phyloP scores from a whole-genome alignment of 30 jellyfish, hydroid and myxozoan genomes.

The Hydractinia echinata region DNA sequence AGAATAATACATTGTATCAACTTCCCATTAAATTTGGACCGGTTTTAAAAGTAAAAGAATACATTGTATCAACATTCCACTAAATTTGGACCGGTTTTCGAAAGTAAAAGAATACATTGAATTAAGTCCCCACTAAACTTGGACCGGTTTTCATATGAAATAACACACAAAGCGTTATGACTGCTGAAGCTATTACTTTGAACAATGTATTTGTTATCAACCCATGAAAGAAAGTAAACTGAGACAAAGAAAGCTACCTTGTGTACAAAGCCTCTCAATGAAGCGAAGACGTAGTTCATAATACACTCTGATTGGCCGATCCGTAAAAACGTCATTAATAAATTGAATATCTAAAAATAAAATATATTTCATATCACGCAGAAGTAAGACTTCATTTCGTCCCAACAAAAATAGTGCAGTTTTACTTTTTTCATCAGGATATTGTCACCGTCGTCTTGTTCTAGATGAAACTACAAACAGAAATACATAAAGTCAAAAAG shows the following conservation, averaged over 20 bases:
- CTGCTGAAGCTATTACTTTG: too few relatives aligned
- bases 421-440: slow-evolving; percentile 82
- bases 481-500: neutral
- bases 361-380: neutral
- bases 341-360: slow-evolving; percentile 66
- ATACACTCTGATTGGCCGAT: slow-evolving; percentile 74
- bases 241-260: slow-evolving; percentile 38
- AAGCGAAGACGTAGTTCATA: slow-evolving; percentile 83
- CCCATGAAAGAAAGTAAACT: neutral
- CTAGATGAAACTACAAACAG: slow-evolving; percentile 70
- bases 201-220: too few relatives aligned
- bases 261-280: slow-evolving; percentile 83
- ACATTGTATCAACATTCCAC: too few relatives aligned
- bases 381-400: neutral
- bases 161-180: too few relatives aligned
- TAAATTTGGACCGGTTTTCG: too few relatives aligned
- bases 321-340: slow-evolving; percentile 82
- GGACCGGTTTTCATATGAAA: too few relatives aligned
- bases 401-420: neutral
- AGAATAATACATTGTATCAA: neutral
- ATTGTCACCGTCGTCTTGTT: slow-evolving; percentile 94
- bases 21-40: too few relatives aligned
- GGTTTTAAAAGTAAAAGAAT: too few relatives aligned
- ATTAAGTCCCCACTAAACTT: too few relatives aligned
- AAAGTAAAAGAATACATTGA: too few relatives aligned